Evolutionary conservation across 2,797 vertebrate genomes (phyloP).

Genomic region (Morus bassanus): DNA sequence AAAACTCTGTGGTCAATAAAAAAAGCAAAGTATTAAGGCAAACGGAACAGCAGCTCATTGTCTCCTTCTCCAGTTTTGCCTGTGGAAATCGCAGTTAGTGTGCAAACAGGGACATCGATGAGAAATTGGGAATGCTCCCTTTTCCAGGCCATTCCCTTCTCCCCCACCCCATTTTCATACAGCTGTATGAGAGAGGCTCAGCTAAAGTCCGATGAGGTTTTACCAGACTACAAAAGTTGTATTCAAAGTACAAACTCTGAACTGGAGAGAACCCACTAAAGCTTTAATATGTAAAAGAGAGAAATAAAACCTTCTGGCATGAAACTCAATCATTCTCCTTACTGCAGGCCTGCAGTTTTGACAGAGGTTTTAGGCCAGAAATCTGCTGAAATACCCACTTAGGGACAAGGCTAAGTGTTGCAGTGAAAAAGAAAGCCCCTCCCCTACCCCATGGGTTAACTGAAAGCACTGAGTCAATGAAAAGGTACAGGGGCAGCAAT

Average conservation of each 20-base stretch:
- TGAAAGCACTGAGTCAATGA: conserved; percentile 34
- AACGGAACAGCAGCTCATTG: not conserved
- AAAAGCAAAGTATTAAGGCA: no score
- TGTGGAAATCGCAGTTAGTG: not conserved
- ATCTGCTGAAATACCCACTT: not conserved
- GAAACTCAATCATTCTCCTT: not conserved
- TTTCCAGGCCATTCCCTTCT: not conserved
- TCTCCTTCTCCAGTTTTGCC: not conserved
- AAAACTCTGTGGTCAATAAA: not conserved
- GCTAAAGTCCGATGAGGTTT: not conserved
- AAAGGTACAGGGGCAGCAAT: conserved; percentile 50
- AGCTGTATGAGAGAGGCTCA: not conserved
- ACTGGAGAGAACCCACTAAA: not conserved
- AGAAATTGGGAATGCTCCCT: not conserved
- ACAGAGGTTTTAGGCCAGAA: not conserved
- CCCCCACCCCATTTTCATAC: not conserved
- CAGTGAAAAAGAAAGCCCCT: not conserved
- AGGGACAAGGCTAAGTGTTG: not conserved
- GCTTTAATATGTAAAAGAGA: not conserved
- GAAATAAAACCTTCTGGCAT: rapidly evolving
- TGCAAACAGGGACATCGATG: not conserved
- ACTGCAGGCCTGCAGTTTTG: not conserved
- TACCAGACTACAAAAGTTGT: no score
- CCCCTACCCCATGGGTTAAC: conserved; percentile 10
- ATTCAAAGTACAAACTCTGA: not conserved